These are phyloP conservation scores for Timandra comae DNA, from an alignment of 2,888 invertebrate species.

Conservation along the genomic window DNA sequence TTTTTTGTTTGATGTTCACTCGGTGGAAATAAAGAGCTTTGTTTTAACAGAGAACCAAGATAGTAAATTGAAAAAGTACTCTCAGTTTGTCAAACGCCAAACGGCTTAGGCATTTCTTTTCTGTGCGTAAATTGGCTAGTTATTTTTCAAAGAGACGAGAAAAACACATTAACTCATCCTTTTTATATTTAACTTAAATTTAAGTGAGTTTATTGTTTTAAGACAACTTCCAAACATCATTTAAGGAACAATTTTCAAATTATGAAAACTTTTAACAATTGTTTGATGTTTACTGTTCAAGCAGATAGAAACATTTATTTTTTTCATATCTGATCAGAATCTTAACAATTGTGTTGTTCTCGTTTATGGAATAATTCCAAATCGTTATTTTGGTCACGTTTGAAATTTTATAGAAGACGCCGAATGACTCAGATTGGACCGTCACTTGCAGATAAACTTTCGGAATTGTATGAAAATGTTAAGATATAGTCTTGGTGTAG, in stretches of 20 bases:
- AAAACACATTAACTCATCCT: too few relatives aligned
- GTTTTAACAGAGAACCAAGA: conserved; percentile 28
- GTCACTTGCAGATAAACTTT: conserved; percentile 60
- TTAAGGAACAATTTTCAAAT: neutral
- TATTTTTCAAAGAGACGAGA: neutral
- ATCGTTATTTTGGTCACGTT: conserved; percentile 60
- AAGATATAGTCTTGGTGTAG: too few relatives aligned
- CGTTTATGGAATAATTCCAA: conserved; percentile 22
- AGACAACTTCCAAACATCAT: too few relatives aligned
- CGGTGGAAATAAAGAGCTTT: conserved; percentile 28
- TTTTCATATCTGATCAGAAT: neutral
- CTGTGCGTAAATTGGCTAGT: conserved; percentile 11
- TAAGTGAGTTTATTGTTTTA: too few relatives aligned
- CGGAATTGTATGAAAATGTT: too few relatives aligned
- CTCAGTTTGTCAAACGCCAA: conserved; percentile 29
- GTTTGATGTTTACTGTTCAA: too few relatives aligned
- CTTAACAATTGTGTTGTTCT: conserved; percentile 3
- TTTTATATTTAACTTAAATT: too few relatives aligned
- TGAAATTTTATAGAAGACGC: conserved; percentile 47
- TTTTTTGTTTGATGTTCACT: conserved; percentile 50
- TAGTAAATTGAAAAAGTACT: conserved; percentile 36
- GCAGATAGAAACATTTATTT: neutral
- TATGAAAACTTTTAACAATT: too few relatives aligned
- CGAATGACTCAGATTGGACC: conserved; percentile 54
- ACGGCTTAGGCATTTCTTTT: conserved; percentile 19